Percentiles rank a stretch among this genome's conserved stretches.
Conservation (phyloP, 2,113 vertebrate species). For the Larimichthys polyactis region DNA sequence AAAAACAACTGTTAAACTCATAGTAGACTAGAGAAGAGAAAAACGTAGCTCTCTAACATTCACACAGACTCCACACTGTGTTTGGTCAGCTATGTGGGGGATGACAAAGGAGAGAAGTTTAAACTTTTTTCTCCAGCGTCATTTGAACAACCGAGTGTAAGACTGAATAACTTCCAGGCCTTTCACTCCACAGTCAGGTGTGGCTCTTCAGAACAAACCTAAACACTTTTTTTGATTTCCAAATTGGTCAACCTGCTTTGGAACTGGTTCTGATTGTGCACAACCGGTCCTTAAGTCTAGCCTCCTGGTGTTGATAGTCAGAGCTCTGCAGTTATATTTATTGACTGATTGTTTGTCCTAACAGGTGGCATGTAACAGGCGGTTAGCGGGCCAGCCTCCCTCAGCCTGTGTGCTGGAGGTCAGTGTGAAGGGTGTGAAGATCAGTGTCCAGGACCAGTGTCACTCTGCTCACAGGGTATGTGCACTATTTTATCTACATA, state of each 20-base stretch:
- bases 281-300: not conserved
- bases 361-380: conserved; percentile 92
- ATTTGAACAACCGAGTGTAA: too few relatives aligned
- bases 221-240: not conserved
- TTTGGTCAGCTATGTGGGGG: too few relatives aligned
- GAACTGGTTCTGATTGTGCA: not conserved
- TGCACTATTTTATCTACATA: not conserved
- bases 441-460: conserved; percentile 84
- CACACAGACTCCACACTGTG: too few relatives aligned
- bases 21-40: too few relatives aligned
- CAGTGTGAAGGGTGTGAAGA: conserved; percentile 91
- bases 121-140: too few relatives aligned
- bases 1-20: too few relatives aligned
- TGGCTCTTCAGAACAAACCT: too few relatives aligned
- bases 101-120: too few relatives aligned
- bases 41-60: too few relatives aligned
- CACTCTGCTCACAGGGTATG: conserved; percentile 78
- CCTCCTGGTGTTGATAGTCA: not conserved
- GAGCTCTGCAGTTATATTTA: not conserved
- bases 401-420: conserved; percentile 92
- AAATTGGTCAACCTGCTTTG: not conserved
- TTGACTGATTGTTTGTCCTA: conserved; percentile 22
- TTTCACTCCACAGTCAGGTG: too few relatives aligned
- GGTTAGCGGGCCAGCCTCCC: conserved; percentile 86
- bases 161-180: too few relatives aligned